Evolutionary conservation across 2,113 vertebrate genomes (phyloP), one percentile per base, ranked within the genome.

Genomic region (Ptilonorhynchus violaceus): DNA sequence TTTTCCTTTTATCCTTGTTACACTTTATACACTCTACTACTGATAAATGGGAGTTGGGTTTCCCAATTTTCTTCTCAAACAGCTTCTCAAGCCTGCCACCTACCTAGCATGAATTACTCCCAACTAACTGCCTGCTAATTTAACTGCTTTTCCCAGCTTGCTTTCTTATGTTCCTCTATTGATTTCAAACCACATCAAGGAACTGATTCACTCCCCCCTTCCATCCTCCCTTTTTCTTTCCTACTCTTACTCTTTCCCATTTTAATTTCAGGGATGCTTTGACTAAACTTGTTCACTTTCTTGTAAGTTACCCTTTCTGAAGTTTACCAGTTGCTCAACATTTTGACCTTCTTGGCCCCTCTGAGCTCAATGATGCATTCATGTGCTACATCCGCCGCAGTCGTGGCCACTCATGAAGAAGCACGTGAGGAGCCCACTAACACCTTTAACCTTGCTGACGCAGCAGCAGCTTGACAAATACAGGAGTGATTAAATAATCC

Each of bases 51-150:
- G 68, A 92, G 24, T 12, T 89, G 21, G 30, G 16, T 87, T 93
- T 84, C 55, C 76, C 80, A 58, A 66, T 88, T 86, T 82, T 90
- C 49, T 56, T 47, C 69, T 93, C 37, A n/a, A 70, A 80, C 28
- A 87, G 84, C n/a, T 92, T 85, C 82, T 95, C 78, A 79, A 93
- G 91, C 67, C 76, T 74, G 67, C 79, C 76, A 94, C 55, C 50
- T 46, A 91, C 76, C 68, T 59, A 50, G 52, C 0, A 1, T 4
- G 1, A 86, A 53, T 81, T 85, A 93, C 14, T 76, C 68, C 52
- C 55, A 77, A 50, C 9, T 46, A 69, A 62, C 55, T 53, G 46
- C 46, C 53, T 74, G 46, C 47, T 67, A 86, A 88, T 77, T 93
- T 67, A 82, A 87, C 83, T 70, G 69, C 21, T 88, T 89, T 89